Percentiles rank a stretch among this genome's conserved stretches.
These are phyloP conservation scores for Drosophila yakuba DNA, from an alignment of 1,140 invertebrate species.

Conservation along the genomic window DNA sequence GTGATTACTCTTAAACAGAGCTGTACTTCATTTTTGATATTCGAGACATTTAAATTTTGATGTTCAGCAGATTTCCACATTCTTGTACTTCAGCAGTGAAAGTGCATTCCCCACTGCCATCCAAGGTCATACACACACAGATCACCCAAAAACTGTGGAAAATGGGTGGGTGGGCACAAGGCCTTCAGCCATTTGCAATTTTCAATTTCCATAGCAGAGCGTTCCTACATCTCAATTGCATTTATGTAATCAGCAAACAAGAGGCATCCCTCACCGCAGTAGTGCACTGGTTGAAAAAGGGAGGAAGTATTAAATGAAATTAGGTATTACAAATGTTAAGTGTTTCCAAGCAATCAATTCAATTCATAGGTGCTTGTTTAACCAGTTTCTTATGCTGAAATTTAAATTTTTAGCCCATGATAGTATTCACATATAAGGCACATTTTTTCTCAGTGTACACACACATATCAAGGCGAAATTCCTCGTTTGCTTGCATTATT, in stretches of 20 bases:
- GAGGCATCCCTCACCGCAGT: constrained; percentile 3
- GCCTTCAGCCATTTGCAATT: constrained; percentile 53
- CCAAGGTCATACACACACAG: constrained; percentile 34
- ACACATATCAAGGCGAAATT: constrained; percentile 36
- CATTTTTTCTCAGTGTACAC: neutral
- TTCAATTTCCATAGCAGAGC: constrained; percentile 57
- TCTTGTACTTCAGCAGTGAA: constrained; percentile 17
- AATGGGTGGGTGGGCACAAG: neutral
- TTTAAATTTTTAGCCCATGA: too few species aligned
- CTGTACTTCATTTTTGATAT: constrained; percentile 4
- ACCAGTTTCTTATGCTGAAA: too few species aligned
- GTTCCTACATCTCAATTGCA: constrained; percentile 66
- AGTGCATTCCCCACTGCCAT: neutral
- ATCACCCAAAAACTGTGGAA: neutral
- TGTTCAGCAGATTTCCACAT: constrained; percentile 26
- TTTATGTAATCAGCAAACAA: constrained; percentile 75
- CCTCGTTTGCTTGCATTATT: constrained; percentile 63
- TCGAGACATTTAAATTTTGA: constrained; percentile 8
- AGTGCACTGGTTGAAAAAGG: neutral
- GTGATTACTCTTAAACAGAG: neutral
- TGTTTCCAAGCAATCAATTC: too few species aligned
- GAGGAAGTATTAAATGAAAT: too few species aligned
- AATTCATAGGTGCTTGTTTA: too few species aligned
- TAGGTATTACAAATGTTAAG: too few species aligned
- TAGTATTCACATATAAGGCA: neutral